phyloP scores from a whole-genome alignment of 1,140 invertebrate genomes.

The Matsumurasca onukii region DNA sequence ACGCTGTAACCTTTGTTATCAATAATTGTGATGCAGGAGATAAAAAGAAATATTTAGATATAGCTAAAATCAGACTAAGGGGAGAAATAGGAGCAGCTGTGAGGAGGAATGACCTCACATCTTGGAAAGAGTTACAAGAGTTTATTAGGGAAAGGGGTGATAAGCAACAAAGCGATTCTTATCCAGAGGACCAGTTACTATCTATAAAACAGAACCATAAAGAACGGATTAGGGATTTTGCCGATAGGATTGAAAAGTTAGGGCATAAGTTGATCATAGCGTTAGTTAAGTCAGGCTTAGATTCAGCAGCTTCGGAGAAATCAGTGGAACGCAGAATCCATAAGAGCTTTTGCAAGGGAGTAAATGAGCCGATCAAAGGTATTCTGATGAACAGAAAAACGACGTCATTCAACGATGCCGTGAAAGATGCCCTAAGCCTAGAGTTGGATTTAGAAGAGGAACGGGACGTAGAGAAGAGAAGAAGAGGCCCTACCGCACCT shows the following conservation, averaged over 20 bases:
- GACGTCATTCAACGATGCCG: not conserved
- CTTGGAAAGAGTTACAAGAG: not conserved
- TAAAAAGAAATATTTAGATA: not conserved
- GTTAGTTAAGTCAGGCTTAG: not conserved
- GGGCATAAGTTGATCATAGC: conserved; percentile 1
- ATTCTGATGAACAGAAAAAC: not conserved
- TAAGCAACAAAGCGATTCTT: conserved; percentile 4
- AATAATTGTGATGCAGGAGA: not conserved
- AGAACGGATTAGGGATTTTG: not conserved
- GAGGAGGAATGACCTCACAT: not conserved
- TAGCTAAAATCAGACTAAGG: conserved; percentile 3
- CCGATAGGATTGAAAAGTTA: conserved; percentile 6
- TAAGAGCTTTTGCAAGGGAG: not conserved
- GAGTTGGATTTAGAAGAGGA: not conserved
- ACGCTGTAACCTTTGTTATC: not conserved
- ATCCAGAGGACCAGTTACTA: not conserved
- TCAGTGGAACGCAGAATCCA: not conserved
- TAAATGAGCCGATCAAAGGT: not conserved
- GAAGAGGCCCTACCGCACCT: not conserved
- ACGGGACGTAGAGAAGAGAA: not conserved
- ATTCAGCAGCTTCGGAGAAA: not conserved
- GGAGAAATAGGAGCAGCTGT: not conserved
- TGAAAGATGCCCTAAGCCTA: not conserved
- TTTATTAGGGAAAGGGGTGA: not conserved
- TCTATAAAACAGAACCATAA: not conserved